These are phyloP conservation scores for Pelusios castaneus DNA, from an alignment of 2,113 vertebrate species.

Conservation along the genomic window DNA sequence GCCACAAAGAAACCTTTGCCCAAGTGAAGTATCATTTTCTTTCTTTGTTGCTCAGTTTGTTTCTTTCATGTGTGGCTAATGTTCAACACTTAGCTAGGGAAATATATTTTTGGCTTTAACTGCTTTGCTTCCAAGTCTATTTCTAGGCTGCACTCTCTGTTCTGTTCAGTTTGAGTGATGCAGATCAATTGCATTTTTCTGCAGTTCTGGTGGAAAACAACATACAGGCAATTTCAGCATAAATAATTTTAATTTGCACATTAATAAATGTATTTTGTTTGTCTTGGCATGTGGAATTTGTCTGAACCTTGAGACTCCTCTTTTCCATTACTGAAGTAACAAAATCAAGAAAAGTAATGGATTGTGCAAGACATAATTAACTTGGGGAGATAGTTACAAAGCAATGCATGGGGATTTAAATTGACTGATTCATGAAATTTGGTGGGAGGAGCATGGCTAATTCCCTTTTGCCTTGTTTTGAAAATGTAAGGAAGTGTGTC, in stretches of 20 bases:
- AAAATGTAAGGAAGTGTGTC: not conserved
- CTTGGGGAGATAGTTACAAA: not conserved
- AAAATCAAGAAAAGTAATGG: not conserved
- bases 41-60: not conserved
- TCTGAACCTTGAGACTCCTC: not conserved
- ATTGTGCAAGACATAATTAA: not conserved
- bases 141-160: not conserved
- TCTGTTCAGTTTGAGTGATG: fast-evolving
- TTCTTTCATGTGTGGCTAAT: not conserved
- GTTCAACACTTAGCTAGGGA: not conserved
- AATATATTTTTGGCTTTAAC: not conserved
- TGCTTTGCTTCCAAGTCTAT: not conserved
- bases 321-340: not conserved
- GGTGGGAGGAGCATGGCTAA: not conserved
- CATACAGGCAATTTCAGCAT: not conserved
- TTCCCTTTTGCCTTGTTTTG: not conserved
- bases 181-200: not conserved
- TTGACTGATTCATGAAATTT: not conserved
- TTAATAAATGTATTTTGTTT: not conserved
- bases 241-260: not conserved
- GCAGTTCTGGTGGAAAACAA: not conserved
- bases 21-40: not conserved
- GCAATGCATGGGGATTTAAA: not conserved
- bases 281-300: not conserved
- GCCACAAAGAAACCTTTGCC: not conserved